Base-by-base conservation (phyloP, 2,888 invertebrate genomes). In the Eremobia ochroleuca region DNA sequence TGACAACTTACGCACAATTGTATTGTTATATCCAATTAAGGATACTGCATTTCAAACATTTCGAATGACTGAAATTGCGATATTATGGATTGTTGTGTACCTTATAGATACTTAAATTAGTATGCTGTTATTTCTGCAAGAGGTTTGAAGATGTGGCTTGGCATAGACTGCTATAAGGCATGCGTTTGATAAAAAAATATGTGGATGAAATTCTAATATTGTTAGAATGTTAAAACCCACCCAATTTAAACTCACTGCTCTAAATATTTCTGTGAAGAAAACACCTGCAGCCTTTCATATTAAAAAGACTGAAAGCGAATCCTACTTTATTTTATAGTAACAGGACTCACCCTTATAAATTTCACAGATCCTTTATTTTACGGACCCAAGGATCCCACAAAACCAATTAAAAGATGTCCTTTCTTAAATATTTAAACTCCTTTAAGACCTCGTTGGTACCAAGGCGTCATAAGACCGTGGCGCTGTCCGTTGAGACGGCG, bases 381-480 rank as follows among this genome's bases (percentile, higher is more conserved):
- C 77, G 76, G 73, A 68, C 74, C 81, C 37, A 46, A 77, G 76
- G 81, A 84, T 67, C 75, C 78, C 73, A 58, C 77, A 77, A 79
- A 87, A 86, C 83, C 86, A 85, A 86, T 86, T 86, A 83, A 86
- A 85, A 85, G 76, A 76, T 81, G 79, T 73, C 79, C 82, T 81
- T 83, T 78, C 86, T 86, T 87, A 87, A 85, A 88, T 89, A 87
- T 86, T 88, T 86, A 85, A 87, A 83, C 68, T 86, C 87, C 87
- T 89, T 85, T 83, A 85, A 78, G 83, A 86, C 86, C 85, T 77
- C 76, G 69, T 40, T 61, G 76, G 87, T 89, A 92, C 92, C 87
- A 92, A 90, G 91, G 85, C 85, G 87, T 89, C 90, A 92, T 92
- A 91, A 89, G 89, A 81, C 85, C 88, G 87, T 90, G 90, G 88